Base-by-base conservation (phyloP, 1,140 invertebrate species). In the Drosophila aff. region DNA sequence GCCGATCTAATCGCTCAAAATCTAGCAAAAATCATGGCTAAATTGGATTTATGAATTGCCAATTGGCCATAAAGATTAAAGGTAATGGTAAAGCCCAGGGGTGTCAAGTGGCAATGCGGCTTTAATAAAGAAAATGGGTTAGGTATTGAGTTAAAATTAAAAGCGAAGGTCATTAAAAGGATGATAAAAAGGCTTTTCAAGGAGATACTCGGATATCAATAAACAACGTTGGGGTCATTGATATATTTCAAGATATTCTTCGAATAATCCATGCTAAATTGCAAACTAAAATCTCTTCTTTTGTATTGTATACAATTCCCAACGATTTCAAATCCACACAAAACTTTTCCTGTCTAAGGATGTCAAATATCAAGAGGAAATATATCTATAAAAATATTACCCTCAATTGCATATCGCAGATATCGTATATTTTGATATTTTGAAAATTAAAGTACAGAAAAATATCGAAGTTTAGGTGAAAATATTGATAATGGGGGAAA, bases 41-140 rank as follows among this genome's bases (percentile, higher is more conserved):
- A 40, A 43, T 43, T 36, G 36, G 66, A 65, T 65, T 69, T 69
- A 66, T 55, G 21, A 52, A 47, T 72, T 44, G 43, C 26, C 33
- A 31, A 47, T 47, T 49, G n/a, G 43, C 53, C 16, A 57, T 57
- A 57, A 57, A 57, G 36, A 57, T 57, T 57, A 38, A 38, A 18
- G 50, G n/a, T 33, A 33, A 52, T 52, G 16, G 23, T 10, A n/a
- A n/a, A 16, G 9, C 9, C 16, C 16, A 1, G 6, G n/a, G 1
- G 1, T 9, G 28, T 36, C 28, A 53, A 53, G 31, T 38, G 31
- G 52, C 31, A 52, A 31, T 0, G 28, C n/a, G n/a, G 5, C 16
- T 5, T 18, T 15, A 15, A 21, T 13, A 2, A 10, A 4, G 16
- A 26, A 15, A 26, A 21, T 11, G 26, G 21, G 0, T 13, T 11